Evolutionary conservation across 1,140 invertebrate species (phyloP), one percentile per base, ranked within the genome.

Genomic region (Antheraea mylitta): DNA sequence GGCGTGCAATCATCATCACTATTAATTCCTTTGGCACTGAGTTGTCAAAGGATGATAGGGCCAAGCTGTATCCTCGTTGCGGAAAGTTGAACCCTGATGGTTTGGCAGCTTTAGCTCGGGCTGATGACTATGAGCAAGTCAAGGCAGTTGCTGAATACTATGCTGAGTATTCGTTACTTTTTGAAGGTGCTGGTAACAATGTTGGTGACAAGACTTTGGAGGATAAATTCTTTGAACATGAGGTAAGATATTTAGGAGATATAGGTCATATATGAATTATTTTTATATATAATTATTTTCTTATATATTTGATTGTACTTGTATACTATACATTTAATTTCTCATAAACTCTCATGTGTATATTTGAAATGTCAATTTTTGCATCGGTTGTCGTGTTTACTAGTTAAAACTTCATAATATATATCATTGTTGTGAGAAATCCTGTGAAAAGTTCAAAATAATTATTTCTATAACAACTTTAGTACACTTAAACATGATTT

Each of bases 1-100:
- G 99, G 75, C 95, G 99, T 89, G 98, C 99, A 19, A 99, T 99
- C 77, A 99, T 99, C 77, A 99, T 99, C 70, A 99, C 99, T 7
- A 99, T 99, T 80, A 99, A 99, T 92, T 99, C 99, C 0, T 99
- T 99, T 93, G 99, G 99, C 62, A 99, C 99, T 18, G 99, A 99
- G 93, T 93, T 99, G 79, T 98, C 98, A 18, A 99, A 99, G 90
- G 99, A 99, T 90, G 99, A 99, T 89, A 95, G 99, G 71, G 97
- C 97, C 45, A 99, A 99, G 86, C 93, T 99, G 80, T 99, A 99
- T 90, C 99, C 99, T 42, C 96, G 97, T 71, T 99, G 99, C 92
- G 99, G 99, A 66, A 98, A 98, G 85, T 94, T 99, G 64, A 97
- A 99, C 93, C 99, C 99, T 38, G 98, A 99, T 94, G 99, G 99